Percentiles rank a stretch among this genome's conserved stretches.
Conservation (phyloP, 2,888 invertebrate species). For the Ormia ochracea region DNA sequence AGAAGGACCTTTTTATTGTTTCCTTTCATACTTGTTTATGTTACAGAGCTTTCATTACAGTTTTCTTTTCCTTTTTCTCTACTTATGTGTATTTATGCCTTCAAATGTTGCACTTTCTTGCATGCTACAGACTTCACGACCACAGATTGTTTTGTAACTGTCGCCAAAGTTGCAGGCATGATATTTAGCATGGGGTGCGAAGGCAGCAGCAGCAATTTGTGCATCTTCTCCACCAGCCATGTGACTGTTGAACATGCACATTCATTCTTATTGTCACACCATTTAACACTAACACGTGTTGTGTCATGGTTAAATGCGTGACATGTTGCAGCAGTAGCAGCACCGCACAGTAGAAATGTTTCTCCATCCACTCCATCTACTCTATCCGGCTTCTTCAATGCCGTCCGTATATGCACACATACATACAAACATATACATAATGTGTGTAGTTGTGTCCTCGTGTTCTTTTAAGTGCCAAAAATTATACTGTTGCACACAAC, state of each 20-base stretch:
- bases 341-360: slow-evolving; percentile 27
- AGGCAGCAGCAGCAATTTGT: slow-evolving; percentile 29
- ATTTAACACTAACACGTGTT: slow-evolving; percentile 64
- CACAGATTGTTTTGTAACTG: slow-evolving; percentile 32
- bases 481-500: slow-evolving; percentile 59
- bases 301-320: slow-evolving; percentile 63
- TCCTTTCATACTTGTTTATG: slow-evolving; percentile 24
- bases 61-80: slow-evolving; percentile 1
- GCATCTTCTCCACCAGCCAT: slow-evolving; percentile 30
- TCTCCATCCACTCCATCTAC: slow-evolving; percentile 17
- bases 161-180: slow-evolving; percentile 19
- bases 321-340: slow-evolving; percentile 54
- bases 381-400: not conserved
- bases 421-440: too few species aligned
- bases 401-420: too few species aligned
- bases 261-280: slow-evolving; percentile 61
- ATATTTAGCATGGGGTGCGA: not conserved
- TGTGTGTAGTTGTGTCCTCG: not conserved
- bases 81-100: slow-evolving; percentile 24
- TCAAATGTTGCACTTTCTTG: not conserved
- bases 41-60: slow-evolving; percentile 3
- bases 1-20: slow-evolving; percentile 43
- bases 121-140: slow-evolving; percentile 4
- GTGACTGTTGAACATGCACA: slow-evolving; percentile 49
- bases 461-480: slow-evolving; percentile 59